Base-by-base conservation (phyloP, 64 coral and sea anemone species). In the Acropora tenuis region DNA sequence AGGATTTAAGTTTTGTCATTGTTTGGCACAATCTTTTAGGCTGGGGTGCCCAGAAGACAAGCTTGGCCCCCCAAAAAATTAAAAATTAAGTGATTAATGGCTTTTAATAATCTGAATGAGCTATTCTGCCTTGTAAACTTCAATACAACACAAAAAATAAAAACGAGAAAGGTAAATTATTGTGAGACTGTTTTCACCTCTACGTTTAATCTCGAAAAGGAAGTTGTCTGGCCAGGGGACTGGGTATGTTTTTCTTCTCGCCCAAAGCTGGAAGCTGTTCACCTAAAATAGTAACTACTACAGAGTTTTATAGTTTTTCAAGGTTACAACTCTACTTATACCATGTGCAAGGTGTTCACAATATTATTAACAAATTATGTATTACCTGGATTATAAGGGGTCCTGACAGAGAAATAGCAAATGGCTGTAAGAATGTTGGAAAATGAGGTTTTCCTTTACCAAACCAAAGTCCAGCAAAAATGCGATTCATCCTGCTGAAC, bases 381-480 rank as follows among this genome's bases (percentile, higher is more conserved):
- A n/a, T 20, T 83, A 88, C 85, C 85, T 75, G 43, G 16, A 50
- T 9, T 43, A 50, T 75, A 48, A 6, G 53, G 67, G 3, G 43
- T 42, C 47, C 50, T 13, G 30, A 30, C 40, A 88, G 3, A 9
- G 85, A 88, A 60, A 74, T 59, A 49, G 48, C n/a, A 79, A 89
- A 89, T 68, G 88, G 88, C 49, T 47, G 10, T 12, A 89, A 58
- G 17, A 79, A 89, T 66, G 88, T 89, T 43, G 88, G 77, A n/a
- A 89, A 89, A 63, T 79, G 66, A 3, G 88, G 88, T 67, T 89
- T 89, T 9, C 77, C 76, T 89, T 89, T 79, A 9, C 88, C 57
- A 78, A 89, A 89, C 76, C 88, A 89, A 59, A 89, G 43, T 46
- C 88, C 88, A 57, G 88, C 89, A 81, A 92, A 92, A 63, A 92